Conservation (phyloP, 2,888 invertebrate genomes). For the Pseudococcus longispinus region DNA sequence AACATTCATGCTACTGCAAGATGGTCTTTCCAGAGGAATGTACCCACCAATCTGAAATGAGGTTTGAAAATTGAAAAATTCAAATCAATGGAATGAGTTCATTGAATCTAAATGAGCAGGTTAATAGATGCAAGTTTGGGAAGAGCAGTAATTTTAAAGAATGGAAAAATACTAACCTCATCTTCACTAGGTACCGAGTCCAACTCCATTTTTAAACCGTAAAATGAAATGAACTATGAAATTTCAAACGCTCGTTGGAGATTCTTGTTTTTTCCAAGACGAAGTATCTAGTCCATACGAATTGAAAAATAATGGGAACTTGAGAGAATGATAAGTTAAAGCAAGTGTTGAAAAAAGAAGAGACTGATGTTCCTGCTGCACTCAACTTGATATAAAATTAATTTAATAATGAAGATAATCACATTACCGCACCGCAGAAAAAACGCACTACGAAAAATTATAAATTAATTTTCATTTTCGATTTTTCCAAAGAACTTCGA, state of each 20-base stretch:
- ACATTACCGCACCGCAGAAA: background rate
- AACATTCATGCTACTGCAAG: background rate
- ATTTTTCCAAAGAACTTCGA: background rate
- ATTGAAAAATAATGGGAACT: background rate
- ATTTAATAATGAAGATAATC: background rate
- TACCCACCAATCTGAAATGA: slow-evolving; percentile 35
- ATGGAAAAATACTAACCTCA: slow-evolving; percentile 5
- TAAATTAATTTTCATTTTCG: too few relatives aligned
- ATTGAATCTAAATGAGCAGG: background rate
- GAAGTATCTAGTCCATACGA: background rate
- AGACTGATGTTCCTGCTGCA: background rate
- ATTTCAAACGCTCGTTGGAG: background rate
- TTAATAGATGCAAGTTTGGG: background rate
- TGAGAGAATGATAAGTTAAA: background rate
- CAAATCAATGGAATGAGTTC: background rate
- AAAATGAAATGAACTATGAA: background rate
- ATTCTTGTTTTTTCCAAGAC: background rate
- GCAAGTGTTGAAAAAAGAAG: background rate
- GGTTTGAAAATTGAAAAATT: background rate
- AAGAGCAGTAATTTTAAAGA: background rate
- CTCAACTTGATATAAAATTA: background rate
- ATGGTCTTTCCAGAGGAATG: slow-evolving; percentile 36
- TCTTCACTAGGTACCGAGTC: slow-evolving; percentile 49
- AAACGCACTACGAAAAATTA: background rate
- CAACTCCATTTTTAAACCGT: slow-evolving; percentile 16